Evolutionary conservation across 2,888 invertebrate species (phyloP), one percentile per base, ranked within the genome.

Genomic region (Falcaria lacertinaria): DNA sequence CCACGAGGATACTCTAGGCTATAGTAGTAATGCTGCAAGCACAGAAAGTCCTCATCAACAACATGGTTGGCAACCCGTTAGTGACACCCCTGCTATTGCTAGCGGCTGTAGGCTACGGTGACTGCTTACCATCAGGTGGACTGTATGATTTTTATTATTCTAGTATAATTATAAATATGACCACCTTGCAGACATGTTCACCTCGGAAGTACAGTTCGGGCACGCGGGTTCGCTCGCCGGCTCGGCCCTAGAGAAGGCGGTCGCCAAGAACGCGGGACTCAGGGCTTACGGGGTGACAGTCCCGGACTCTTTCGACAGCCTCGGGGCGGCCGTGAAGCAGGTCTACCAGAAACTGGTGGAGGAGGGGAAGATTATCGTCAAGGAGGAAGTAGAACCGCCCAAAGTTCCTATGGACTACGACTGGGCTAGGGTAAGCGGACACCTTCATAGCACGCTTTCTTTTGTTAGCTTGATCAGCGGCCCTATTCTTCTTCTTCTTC

Each of bases 331-430:
- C 0, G 75, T 88, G 0, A 54, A 56, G 5, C 48, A 90, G 57
- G 95, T 96, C 0, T 96, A 95, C 76, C 84, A 90, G 39, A 84
- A 92, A 39, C 89, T 99, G 48, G 97, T 99, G 0, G 90, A 92
- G 41, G 91, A 92, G 14, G 97, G 98, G 33, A 91, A 92, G 42
- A 95, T 99, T 61, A 93, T 95, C 6, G 97, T 97, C 0, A 93
- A 94, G 59, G 94, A 96, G 34, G 99, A 99, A 80, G 92, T 96
- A 40, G 97, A 98, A 7, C 99, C 99, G 28, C 99, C 99, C 1
- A 98, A 99, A 14, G 98, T 99, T n/a, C 99, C 99, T 6, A 99
- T 99, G 99, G 99, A 99, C 82, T 99, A 97, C 81, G 96, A 95
- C 51, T 99, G 99, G 99, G 99, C 99, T 0, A 92, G 97, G 80